A percentile compares a stretch with the other conserved stretches of the same genome.
These are phyloP conservation scores for Meda fulgida DNA, from an alignment of 2,797 vertebrate genomes.

Conservation along the genomic window DNA sequence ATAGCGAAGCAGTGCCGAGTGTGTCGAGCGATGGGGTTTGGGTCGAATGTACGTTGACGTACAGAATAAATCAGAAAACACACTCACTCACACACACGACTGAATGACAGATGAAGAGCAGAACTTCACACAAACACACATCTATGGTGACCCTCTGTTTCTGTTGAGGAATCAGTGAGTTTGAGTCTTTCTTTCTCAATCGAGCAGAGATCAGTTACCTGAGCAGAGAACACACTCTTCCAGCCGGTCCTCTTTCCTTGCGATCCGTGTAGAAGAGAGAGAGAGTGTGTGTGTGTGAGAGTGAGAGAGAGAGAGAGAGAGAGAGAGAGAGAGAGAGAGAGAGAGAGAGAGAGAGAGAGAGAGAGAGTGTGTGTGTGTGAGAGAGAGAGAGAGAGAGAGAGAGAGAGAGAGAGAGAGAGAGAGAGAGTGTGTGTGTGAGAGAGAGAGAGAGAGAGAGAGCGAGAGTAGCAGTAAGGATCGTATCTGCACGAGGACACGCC, in stretches of 20 bases:
- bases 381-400: constrained; percentile 64
- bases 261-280: background rate
- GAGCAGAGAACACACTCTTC: constrained; percentile 24
- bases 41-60: background rate
- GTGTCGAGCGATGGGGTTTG: background rate
- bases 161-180: background rate
- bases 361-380: constrained; percentile 5
- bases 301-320: constrained; percentile 65
- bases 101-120: constrained; percentile 26
- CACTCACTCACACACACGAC: too few relatives aligned
- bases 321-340: constrained; percentile 60
- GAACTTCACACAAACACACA: background rate
- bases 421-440: constrained; percentile 59
- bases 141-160: background rate
- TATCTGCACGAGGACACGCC: constrained; percentile 81
- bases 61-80: background rate
- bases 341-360: constrained; percentile 61
- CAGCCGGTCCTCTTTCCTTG: constrained; percentile 61
- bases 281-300: constrained; percentile 26
- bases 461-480: constrained; percentile 62
- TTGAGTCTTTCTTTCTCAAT: background rate
- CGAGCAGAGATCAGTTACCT: constrained; percentile 23
- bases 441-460: constrained; percentile 64
- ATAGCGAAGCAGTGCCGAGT: background rate
- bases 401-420: constrained; percentile 64